Evolutionary conservation across 2,888 invertebrate species (phyloP).

Genomic region (Zeuzera pyrina): DNA sequence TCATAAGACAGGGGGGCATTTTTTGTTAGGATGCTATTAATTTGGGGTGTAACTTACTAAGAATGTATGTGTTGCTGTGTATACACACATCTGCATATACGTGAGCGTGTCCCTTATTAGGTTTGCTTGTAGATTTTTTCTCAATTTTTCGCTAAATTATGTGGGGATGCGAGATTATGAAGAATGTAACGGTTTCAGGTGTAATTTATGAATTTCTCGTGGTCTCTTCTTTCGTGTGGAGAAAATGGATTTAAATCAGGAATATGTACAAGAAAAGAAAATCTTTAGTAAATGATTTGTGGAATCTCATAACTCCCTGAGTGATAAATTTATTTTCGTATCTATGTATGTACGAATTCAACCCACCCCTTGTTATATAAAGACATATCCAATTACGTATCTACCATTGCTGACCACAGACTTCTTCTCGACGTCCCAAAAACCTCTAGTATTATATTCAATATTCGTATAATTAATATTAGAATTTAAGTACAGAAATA

Average conservation of each 20-base stretch:
- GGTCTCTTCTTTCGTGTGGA: conserved; percentile 18
- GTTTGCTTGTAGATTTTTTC: conserved; percentile 47
- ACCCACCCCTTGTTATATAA: no score
- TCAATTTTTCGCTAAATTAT: conserved; percentile 60
- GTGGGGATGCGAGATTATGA: conserved; percentile 57
- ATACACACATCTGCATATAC: conserved; percentile 35
- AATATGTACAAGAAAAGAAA: background rate
- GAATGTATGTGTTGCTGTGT: conserved; percentile 38
- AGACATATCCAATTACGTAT: no score
- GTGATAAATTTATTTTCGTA: no score
- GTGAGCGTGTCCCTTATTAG: conserved; percentile 30
- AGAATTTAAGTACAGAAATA: no score
- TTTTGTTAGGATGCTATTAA: conserved; percentile 73
- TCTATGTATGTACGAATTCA: no score
- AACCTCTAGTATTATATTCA: no score
- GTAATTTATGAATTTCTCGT: conserved; percentile 38
- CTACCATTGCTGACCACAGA: no score
- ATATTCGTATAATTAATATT: no score
- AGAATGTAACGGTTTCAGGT: conserved; percentile 44
- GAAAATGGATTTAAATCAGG: conserved; percentile 6
- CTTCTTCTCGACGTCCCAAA: no score
- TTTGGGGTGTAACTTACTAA: conserved; percentile 69
- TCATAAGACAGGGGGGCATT: conserved; percentile 65
- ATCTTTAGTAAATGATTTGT: no score
- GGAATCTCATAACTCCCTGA: no score